These are phyloP conservation scores for Pelobates fuscus DNA, from an alignment of 2,113 vertebrate genomes.

Conservation along the genomic window DNA sequence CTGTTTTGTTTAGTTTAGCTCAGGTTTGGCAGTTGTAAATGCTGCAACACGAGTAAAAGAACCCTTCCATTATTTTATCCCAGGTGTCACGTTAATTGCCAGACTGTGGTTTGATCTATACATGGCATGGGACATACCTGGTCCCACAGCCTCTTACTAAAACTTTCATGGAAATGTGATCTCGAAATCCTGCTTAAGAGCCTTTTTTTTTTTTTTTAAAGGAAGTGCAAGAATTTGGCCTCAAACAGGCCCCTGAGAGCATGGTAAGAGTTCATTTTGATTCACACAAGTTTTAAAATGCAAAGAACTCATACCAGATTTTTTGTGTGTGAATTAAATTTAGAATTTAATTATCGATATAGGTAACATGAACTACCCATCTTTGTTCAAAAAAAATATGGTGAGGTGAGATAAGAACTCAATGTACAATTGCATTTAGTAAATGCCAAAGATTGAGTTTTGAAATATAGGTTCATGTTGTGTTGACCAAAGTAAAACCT, in stretches of 20 bases:
- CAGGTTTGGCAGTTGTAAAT: not conserved
- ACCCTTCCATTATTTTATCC: not conserved
- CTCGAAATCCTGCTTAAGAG: not conserved
- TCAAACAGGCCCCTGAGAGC: slow-evolving; percentile 11
- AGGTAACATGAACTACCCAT: not conserved
- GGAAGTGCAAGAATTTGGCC: not conserved
- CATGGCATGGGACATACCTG: slow-evolving; percentile 4
- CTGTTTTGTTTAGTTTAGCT: not conserved
- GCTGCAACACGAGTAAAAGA: not conserved
- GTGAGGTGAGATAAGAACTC: not conserved
- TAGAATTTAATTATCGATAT: not conserved
- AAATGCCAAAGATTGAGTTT: no score
- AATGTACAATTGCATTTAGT: not conserved
- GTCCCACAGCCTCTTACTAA: slow-evolving; percentile 13
- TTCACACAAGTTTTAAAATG: not conserved
- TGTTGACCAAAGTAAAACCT: no score
- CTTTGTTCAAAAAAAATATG: not conserved
- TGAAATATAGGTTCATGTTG: no score
- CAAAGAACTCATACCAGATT: not conserved
- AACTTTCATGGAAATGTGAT: not conserved
- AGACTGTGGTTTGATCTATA: slow-evolving; percentile 8
- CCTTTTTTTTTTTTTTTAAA: not conserved
- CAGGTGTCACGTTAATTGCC: not conserved
- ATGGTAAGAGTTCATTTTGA: slow-evolving; percentile 3
- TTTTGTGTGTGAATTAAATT: not conserved